Base-by-base conservation (phyloP, 2,113 vertebrate species). In the Pseudolaguvia tuberculata region DNA sequence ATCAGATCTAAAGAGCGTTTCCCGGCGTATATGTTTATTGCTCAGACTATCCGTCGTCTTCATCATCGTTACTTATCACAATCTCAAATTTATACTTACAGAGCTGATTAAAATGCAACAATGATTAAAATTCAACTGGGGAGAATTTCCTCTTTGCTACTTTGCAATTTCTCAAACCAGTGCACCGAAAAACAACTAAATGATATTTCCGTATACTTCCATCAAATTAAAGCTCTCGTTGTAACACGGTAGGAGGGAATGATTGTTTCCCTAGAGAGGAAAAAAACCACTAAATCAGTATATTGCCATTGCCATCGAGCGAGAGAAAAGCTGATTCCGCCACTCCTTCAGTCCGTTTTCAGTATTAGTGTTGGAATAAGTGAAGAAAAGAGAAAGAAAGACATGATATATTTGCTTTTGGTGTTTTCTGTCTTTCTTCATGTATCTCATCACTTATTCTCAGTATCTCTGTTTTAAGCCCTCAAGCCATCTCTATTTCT, bases 121-220 rank as follows among this genome's bases (percentile, higher is more conserved):
- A 21, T 79, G 73, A 82, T 82, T 82, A 82, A 79, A 53, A 74
- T 79, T 79, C 80, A 71, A 35, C 70, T 35, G 51, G 73, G 74
- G 73, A 76, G 62, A 20, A 39, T 57, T 53, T 65, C 56, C 51
- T 61, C 8, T 23, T 55, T 58, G 13, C 57, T 65, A 27, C 56
- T 75, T 82, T 68, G 75, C 63, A 82, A 79, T 79, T 82, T 82
- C 71, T 59, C 72, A 79, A 82, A 47, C 75, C 81, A 80, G 53
- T 77, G 75, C 81, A 62, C 55, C 47, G 78, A 82, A 75, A 82
- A 82, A 79, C 77, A 82, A 77, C 74, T 66, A 77, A 82, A 79
- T 79, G 70, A 82, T 76, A 75, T 76, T 69, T 47, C 53, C 51
- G 70, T 66, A 27, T 69, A 17, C 51, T 45, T 58, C 57, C 75